Conservation (phyloP, 2,797 vertebrate species). For the Hoplostethus atlanticus region DNA sequence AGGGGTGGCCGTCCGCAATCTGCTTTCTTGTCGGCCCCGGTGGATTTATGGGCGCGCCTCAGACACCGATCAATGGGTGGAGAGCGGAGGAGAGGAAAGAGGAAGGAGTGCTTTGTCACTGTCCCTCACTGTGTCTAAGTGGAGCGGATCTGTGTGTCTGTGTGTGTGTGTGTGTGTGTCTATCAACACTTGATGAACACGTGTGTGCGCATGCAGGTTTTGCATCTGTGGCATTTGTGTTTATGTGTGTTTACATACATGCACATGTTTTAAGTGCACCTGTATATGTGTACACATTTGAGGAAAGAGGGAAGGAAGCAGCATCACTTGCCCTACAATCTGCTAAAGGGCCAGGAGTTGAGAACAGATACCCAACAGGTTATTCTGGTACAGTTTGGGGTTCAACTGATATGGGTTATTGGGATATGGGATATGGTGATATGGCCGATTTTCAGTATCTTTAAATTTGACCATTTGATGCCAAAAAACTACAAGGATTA, state of each 20-base stretch:
- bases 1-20: slow-evolving; percentile 73
- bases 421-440: no score
- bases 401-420: no score
- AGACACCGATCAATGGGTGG: slow-evolving; percentile 78
- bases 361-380: no score
- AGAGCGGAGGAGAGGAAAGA: slow-evolving; percentile 44
- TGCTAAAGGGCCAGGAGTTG: no score
- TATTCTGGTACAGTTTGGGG: no score
- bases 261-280: neutral
- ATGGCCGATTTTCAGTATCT: no score
- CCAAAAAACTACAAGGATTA: no score
- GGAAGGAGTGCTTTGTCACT: slow-evolving; percentile 37
- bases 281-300: no score
- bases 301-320: neutral
- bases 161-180: neutral
- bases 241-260: neutral
- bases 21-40: slow-evolving; percentile 74
- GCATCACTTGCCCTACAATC: no score
- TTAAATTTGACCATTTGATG: no score
- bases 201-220: neutral
- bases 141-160: slow-evolving; percentile 8
- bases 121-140: slow-evolving; percentile 14
- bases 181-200: neutral
- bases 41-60: slow-evolving; percentile 79
- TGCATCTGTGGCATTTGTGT: no score